Conservation (phyloP, 2,888 invertebrate species). For the Xylocampa areola region DNA sequence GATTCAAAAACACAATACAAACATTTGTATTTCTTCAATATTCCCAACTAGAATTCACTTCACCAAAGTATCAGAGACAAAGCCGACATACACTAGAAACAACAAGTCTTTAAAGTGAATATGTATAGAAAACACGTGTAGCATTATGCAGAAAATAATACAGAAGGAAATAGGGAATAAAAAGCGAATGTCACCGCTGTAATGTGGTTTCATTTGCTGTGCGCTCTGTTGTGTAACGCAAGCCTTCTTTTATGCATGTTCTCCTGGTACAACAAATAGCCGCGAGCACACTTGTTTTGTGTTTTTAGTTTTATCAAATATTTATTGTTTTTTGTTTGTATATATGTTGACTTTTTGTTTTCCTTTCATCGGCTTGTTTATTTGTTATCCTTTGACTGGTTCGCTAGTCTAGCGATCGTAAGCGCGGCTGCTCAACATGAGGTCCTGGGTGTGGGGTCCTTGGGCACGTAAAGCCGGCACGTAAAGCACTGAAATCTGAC, state of each 20-base stretch:
- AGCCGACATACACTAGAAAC: conserved; percentile 31
- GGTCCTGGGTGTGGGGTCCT: too few species aligned
- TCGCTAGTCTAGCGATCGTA: too few species aligned
- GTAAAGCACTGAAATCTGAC: too few species aligned
- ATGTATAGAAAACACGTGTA: conserved; percentile 50
- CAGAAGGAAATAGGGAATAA: conserved; percentile 48
- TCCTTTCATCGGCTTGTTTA: too few species aligned
- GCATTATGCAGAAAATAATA: conserved; percentile 52
- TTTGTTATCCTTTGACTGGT: too few species aligned
- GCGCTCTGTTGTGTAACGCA: conserved; percentile 43
- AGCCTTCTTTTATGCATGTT: conserved; percentile 49
- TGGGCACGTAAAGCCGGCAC: too few species aligned
- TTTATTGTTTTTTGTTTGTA: conserved; percentile 16
- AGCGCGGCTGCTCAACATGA: too few species aligned
- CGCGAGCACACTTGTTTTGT: conserved; percentile 10
- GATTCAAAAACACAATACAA: conserved; percentile 26
- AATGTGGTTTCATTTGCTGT: conserved; percentile 59
- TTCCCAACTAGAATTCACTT: conserved; percentile 28
- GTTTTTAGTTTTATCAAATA: conserved; percentile 14
- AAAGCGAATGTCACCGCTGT: conserved; percentile 51
- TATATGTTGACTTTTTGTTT: too few species aligned
- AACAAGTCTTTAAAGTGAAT: conserved; percentile 47
- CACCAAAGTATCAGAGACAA: conserved; percentile 47
- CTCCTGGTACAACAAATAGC: conserved; percentile 42
- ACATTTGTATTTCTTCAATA: conserved; percentile 32